These are phyloP conservation scores for Hemibagrus guttatus DNA, from an alignment of 2,797 vertebrate species.

Conservation along the genomic window DNA sequence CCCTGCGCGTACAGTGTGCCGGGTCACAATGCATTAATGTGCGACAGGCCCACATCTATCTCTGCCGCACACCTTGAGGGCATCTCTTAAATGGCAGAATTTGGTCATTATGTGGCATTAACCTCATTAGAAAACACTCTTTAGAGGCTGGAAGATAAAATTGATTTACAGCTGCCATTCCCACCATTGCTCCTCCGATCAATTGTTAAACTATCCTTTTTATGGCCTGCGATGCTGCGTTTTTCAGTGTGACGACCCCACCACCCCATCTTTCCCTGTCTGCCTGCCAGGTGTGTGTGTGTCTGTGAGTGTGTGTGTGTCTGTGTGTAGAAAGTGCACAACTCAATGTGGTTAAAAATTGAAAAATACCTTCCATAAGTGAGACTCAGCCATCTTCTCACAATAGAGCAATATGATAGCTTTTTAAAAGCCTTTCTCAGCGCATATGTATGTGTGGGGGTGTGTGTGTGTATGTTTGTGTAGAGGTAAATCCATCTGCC, in stretches of 20 bases:
- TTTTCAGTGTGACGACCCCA: constrained; percentile 42
- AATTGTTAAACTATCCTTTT: constrained; percentile 85
- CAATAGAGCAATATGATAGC: constrained; percentile 67
- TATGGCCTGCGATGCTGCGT: constrained; percentile 69
- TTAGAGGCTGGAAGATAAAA: constrained; percentile 85
- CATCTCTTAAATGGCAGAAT: constrained; percentile 82
- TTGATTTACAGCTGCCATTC: constrained; percentile 88
- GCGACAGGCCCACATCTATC: constrained; percentile 77
- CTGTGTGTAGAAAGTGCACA: constrained; percentile 33
- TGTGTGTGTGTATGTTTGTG: constrained; percentile 33
- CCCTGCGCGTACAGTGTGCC: constrained; percentile 47
- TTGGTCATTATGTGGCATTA: constrained; percentile 86
- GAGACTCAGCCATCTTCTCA: constrained; percentile 64
- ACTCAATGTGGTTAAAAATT: constrained; percentile 54
- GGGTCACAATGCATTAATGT: constrained; percentile 66
- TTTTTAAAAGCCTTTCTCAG: constrained; percentile 51
- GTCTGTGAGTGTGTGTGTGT: constrained; percentile 38
- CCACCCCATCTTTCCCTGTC: constrained; percentile 59
- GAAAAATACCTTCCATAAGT: constrained; percentile 62
- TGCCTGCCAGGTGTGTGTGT: constrained; percentile 66
- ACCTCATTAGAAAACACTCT: constrained; percentile 89
- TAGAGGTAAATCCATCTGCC: constrained; percentile 47
- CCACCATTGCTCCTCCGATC: constrained; percentile 81
- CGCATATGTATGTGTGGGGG: constrained; percentile 21
- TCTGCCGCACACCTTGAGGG: constrained; percentile 80